Evolutionary conservation across 2,797 vertebrate species (phyloP), one percentile per base, ranked within the genome.

Genomic region (Silurus aristotelis): DNA sequence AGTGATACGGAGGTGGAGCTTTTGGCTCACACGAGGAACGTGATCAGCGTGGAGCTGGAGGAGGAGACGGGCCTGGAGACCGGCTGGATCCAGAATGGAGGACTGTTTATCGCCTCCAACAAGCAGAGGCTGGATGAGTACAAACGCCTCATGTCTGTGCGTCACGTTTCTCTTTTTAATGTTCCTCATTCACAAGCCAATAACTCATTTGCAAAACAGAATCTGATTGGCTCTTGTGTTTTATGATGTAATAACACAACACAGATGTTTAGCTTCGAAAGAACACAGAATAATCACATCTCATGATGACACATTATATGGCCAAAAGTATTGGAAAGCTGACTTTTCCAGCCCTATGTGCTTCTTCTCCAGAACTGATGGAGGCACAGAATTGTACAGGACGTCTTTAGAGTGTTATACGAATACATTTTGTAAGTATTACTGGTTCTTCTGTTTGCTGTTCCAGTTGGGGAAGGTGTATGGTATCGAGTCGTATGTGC

Each of bases 1-100:
- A 99, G 97, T 1, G 98, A 99, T 0, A 97, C 98, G 55, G 98
- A 99, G 72, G 97, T 99, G 67, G 98, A 99, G 88, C 96, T 99
- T 22, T 89, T 99, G 93, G 96, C 96, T 0, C 97, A 98, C 93
- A 99, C 98, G 0, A 89, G 97, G 82, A 95, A 95, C 0, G 96
- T 99, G 87, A 94, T 99, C 80, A 98, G 97, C 92, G 91, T 78
- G 4, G 96, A 98, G 0, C 94, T 99, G 93, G 95, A 96, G 86
- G 90, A 94, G 52, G 98, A 99, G 94, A 99, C 97, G 0, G 98
- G 98, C 48, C 95, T 99, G 81, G 95, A 99, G 90, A 97, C 98
- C 0, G 98, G 98, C 84, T 99, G 98, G 98, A 96, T 99, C 88
- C 93, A 99, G 92, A 99, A 99, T 0, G 98, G 98, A 0, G 98